Percentiles rank a stretch among this genome's conserved stretches.
Evolutionary conservation across 2,888 invertebrate species (phyloP).

Genomic region (Eledona agricola): DNA sequence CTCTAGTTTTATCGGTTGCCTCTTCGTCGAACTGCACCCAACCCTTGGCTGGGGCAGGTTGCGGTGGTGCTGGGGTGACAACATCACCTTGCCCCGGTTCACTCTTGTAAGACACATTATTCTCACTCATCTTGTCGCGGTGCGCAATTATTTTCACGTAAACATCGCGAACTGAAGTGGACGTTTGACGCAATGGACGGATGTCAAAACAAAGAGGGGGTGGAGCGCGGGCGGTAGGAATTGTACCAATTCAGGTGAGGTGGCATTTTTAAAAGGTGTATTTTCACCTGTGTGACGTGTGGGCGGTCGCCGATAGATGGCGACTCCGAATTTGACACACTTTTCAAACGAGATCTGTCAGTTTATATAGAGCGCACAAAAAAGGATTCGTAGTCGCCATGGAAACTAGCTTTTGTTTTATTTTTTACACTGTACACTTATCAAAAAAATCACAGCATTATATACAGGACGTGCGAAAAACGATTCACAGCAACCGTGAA

Average conservation of each 20-base stretch:
- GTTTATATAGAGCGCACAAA: too few relatives aligned
- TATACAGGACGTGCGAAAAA: too few relatives aligned
- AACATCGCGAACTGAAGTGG: slow-evolving; percentile 4
- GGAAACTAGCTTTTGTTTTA: too few relatives aligned
- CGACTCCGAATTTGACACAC: background rate
- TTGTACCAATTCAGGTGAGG: slow-evolving; percentile 34
- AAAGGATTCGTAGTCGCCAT: too few relatives aligned
- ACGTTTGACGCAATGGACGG: slow-evolving; percentile 6
- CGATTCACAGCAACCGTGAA: too few relatives aligned
- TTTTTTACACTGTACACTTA: too few relatives aligned
- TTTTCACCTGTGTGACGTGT: slow-evolving; percentile 28
- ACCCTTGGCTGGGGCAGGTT: slow-evolving; percentile 52
- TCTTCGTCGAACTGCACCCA: slow-evolving; percentile 63
- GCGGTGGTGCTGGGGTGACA: slow-evolving; percentile 49
- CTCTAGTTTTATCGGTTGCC: slow-evolving; percentile 45
- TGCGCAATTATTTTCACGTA: too few relatives aligned
- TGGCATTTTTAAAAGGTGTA: slow-evolving; percentile 29
- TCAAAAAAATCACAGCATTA: too few relatives aligned
- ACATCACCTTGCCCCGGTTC: slow-evolving; percentile 51
- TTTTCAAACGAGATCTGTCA: too few relatives aligned
- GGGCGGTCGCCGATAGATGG: slow-evolving; percentile 5
- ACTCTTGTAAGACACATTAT: slow-evolving; percentile 35
- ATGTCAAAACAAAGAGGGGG: slow-evolving; percentile 28
- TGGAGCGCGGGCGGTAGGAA: slow-evolving; percentile 14
- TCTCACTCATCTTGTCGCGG: slow-evolving; percentile 46